Base-by-base conservation (phyloP, 2,888 invertebrate species). In the Pseudeuparius sepicola region DNA sequence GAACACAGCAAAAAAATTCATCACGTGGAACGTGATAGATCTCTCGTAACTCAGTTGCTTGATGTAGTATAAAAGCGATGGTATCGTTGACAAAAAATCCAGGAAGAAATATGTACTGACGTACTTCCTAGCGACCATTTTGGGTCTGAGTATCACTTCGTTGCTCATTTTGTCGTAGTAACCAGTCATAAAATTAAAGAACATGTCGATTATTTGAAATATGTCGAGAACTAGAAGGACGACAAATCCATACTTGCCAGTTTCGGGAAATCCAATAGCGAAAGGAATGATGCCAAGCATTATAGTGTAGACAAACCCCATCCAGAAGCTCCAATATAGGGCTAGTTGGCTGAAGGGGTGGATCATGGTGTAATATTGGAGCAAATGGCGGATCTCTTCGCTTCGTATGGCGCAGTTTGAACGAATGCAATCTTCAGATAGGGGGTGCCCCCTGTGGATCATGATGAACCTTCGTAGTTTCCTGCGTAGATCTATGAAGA, bases 281-380 rank as follows among this genome's bases (percentile, higher is more conserved):
- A n/a, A n/a, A n/a, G n/a, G n/a, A n/a, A n/a, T n/a, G n/a, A 20
- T 20, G 20, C 7, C 7, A 7, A n/a, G 6, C 20, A 20, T 20
- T 6, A 20, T 20, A 20, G 6, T 7, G 7, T n/a, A 20, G 20
- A 20, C 6, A 6, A 20, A 6, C n/a, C 6, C 6, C 20, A 20
- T 20, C 20, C 20, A 20, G n/a, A 20, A 7, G 20, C n/a, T n/a
- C 20, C 6, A 7, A n/a, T n/a, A 20, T 20, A 20, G n/a, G 6
- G 20, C 20, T 20, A n/a, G 7, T 20, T 7, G n/a, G 25, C 46
- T 46, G 24, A 45, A 46, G 1, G 46, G 46, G 28, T 46, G 46
- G 6, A 46, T 43, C 14, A 43, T 45, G 12, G 34, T 33, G 24
- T 41, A 43, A 18, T 34, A 40, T 16, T 41, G 28, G n/a, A 37